Conservation (phyloP, 2,888 invertebrate genomes). For the Campoplex nolae region DNA sequence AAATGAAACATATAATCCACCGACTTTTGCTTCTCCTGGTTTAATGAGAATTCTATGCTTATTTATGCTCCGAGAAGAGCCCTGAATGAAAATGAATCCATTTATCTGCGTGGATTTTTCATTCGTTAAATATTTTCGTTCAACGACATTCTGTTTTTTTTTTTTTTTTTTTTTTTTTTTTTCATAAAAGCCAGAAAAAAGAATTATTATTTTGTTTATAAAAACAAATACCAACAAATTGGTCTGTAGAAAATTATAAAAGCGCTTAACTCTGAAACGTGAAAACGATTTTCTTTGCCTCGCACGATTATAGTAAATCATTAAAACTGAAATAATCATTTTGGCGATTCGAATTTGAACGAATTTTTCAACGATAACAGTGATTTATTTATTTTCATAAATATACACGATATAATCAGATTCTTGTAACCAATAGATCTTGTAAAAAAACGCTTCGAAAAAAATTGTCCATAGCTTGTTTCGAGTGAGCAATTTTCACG, state of each 20-base stretch:
- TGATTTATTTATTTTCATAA: not conserved
- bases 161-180: not conserved
- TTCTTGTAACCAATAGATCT: not conserved
- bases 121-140: not conserved
- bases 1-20: slow-evolving; percentile 14
- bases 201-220: not conserved
- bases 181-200: not conserved
- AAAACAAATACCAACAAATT: not conserved
- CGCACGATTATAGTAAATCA: not conserved
- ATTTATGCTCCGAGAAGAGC: slow-evolving; percentile 28
- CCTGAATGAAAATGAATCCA: not conserved
- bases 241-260: not conserved
- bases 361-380: not conserved
- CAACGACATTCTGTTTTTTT: too few relatives aligned
- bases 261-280: not conserved
- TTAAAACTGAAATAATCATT: not conserved
- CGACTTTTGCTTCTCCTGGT: not conserved
- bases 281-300: not conserved
- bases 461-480: slow-evolving; percentile 5
- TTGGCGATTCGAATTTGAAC: not conserved
- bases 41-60: slow-evolving; percentile 52
- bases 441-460: too few relatives aligned
- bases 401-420: not conserved
- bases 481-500: slow-evolving; percentile 12
- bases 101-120: not conserved